A percentile compares a stretch with the other conserved stretches of the same genome.
phyloP scores from a whole-genome alignment of 1,140 invertebrate species.

The Heliothis virescens region DNA sequence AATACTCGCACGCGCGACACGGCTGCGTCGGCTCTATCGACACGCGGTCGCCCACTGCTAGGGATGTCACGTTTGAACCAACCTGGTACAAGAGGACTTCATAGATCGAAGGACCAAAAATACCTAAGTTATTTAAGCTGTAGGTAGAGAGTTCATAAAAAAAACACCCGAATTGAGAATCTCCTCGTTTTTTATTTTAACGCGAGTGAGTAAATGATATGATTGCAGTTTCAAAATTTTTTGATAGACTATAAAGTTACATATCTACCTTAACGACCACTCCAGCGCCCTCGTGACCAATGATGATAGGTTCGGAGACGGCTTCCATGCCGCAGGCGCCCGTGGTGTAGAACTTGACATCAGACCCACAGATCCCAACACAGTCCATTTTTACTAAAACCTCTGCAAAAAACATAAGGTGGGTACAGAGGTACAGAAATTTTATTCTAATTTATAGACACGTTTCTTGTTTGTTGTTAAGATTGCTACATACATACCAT shows the following conservation, averaged over 20 bases:
- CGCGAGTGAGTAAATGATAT: no score
- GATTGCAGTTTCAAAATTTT: no score
- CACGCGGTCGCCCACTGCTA: constrained; percentile 95
- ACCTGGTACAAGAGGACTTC: constrained; percentile 63
- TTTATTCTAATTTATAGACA: no score
- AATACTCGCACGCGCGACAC: constrained; percentile 93
- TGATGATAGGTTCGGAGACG: constrained; percentile 93
- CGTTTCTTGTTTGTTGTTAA: no score
- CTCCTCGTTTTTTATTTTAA: no score
- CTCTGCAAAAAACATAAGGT: constrained; percentile 86
- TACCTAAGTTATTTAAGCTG: no score
- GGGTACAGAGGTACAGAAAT: background rate
- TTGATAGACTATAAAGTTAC: no score
- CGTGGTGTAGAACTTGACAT: constrained; percentile 94
- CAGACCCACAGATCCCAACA: constrained; percentile 98
- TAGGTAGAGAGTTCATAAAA: no score
- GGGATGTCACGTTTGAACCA: constrained; percentile 90
- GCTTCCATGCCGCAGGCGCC: constrained; percentile 94
- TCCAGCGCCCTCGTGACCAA: constrained; percentile 96
- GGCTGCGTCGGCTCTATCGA: constrained; percentile 97
- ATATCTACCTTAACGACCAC: constrained; percentile 85
- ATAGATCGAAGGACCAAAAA: no score
- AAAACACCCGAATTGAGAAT: no score
- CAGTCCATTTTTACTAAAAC: constrained; percentile 95
- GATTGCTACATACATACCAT: constrained; percentile 22